Evolutionary conservation across 2,888 invertebrate genomes (phyloP).

Genomic region (Zelleria hepariella): DNA sequence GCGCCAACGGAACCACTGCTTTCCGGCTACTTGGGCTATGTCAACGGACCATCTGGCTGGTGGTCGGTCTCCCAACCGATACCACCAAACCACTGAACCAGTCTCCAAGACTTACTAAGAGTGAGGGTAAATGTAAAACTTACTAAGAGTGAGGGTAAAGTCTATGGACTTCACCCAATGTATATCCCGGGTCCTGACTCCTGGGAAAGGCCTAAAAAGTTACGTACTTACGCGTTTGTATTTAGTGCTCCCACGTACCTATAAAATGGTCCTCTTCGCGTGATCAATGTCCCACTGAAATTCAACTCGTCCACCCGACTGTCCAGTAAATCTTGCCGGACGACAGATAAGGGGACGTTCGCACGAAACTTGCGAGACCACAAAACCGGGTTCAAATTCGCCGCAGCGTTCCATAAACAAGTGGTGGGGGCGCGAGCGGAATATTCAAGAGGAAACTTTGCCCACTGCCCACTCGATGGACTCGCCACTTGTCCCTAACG

Average conservation of each 20-base stretch:
- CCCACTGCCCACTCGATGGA: conserved; percentile 37
- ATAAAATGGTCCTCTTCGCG: neutral
- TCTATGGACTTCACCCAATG: too few relatives aligned
- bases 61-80: too few relatives aligned
- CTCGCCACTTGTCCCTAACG: conserved; percentile 54
- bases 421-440: conserved; percentile 39
- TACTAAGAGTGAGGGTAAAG: too few relatives aligned
- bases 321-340: conserved; percentile 44
- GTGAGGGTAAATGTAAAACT: too few relatives aligned
- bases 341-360: conserved; percentile 46
- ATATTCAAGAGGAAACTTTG: conserved; percentile 68
- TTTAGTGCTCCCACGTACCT: neutral
- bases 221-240: too few relatives aligned
- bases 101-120: too few relatives aligned
- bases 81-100: too few relatives aligned
- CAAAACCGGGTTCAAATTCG: conserved; percentile 45
- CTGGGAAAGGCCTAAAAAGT: too few relatives aligned
- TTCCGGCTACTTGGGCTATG: too few relatives aligned
- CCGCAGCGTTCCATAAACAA: conserved; percentile 54
- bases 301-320: conserved; percentile 15
- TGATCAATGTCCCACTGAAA: conserved; percentile 11
- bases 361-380: conserved; percentile 50
- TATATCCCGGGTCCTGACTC: too few relatives aligned
- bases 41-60: too few relatives aligned
- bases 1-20: too few relatives aligned